These are phyloP conservation scores for Sebastes minor DNA, from an alignment of 2,797 vertebrate species.

Conservation along the genomic window DNA sequence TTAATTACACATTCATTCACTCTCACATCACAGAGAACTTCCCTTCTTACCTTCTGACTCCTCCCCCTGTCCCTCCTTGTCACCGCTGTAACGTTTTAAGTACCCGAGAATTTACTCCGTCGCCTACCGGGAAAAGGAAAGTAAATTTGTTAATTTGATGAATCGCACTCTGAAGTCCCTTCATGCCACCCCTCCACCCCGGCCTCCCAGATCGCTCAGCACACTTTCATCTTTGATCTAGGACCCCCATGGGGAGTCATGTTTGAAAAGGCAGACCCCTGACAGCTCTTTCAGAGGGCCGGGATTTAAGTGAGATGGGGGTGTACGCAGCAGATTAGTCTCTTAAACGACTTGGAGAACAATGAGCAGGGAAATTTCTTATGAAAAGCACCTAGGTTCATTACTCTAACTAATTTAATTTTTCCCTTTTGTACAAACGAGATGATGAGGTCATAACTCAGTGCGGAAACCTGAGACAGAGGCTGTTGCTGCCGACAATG, in stretches of 20 bases:
- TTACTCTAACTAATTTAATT: constrained; percentile 84
- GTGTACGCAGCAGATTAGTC: constrained; percentile 72
- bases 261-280: constrained; percentile 69
- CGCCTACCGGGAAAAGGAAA: constrained; percentile 59
- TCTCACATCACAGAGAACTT: constrained; percentile 52
- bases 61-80: constrained; percentile 56
- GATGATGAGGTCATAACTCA: constrained; percentile 84
- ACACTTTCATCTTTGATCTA: constrained; percentile 73
- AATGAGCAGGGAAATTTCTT: constrained; percentile 71
- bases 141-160: constrained; percentile 78
- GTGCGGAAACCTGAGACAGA: constrained; percentile 70
- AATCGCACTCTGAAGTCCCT: constrained; percentile 61
- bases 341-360: constrained; percentile 74
- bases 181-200: constrained; percentile 51
- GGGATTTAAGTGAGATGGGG: constrained; percentile 68
- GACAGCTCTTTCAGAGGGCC: constrained; percentile 62
- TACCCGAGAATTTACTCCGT: constrained; percentile 57
- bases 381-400: constrained; percentile 78
- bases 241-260: constrained; percentile 65
- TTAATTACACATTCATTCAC: constrained; percentile 87
- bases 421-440: constrained; percentile 80
- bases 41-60: constrained; percentile 37
- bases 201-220: constrained; percentile 67
- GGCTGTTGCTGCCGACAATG: constrained; percentile 70
- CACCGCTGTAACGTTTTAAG: constrained; percentile 61